Evolutionary conservation across 1,140 invertebrate genomes (phyloP).

Genomic region (Maconellicoccus hirsutus): DNA sequence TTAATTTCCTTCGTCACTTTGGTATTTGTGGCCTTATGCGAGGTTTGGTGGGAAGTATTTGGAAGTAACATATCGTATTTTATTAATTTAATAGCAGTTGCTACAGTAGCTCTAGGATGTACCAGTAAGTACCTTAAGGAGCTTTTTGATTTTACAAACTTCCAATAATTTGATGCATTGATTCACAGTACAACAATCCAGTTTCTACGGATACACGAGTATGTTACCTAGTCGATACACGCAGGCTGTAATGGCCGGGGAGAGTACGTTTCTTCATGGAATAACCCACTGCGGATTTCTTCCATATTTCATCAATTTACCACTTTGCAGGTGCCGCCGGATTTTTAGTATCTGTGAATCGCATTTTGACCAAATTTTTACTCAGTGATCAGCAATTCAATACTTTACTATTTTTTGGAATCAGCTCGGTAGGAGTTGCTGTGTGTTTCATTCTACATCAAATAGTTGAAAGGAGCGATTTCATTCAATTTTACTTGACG

Average conservation of each 20-base stretch:
- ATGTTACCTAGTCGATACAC: slow-evolving; percentile 81
- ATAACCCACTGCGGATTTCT: not conserved
- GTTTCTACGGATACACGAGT: slow-evolving; percentile 86
- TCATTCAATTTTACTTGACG: slow-evolving; percentile 70
- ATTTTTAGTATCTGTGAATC: slow-evolving; percentile 67
- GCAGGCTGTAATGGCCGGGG: slow-evolving; percentile 85
- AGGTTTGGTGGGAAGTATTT: slow-evolving; percentile 73
- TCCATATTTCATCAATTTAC: not conserved
- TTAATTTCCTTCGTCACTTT: slow-evolving; percentile 66
- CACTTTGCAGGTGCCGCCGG: slow-evolving; percentile 61
- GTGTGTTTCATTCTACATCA: slow-evolving; percentile 64
- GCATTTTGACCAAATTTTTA: slow-evolving; percentile 68
- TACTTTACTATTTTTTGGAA: slow-evolving; percentile 71
- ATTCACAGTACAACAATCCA: slow-evolving; percentile 71
- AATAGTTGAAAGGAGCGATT: slow-evolving; percentile 59
- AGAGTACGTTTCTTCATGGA: too few species aligned
- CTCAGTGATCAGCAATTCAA: slow-evolving; percentile 59
- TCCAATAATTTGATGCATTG: slow-evolving; percentile 25
- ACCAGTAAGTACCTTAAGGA: slow-evolving; percentile 46
- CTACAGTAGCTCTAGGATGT: slow-evolving; percentile 73
- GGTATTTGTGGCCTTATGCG: slow-evolving; percentile 68
- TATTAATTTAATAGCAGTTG: slow-evolving; percentile 71
- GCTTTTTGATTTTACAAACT: slow-evolving; percentile 2
- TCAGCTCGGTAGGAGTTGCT: slow-evolving; percentile 60
- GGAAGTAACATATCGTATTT: slow-evolving; percentile 55